Conservation (phyloP, 2,888 invertebrate genomes). For the Apodemia mormo region DNA sequence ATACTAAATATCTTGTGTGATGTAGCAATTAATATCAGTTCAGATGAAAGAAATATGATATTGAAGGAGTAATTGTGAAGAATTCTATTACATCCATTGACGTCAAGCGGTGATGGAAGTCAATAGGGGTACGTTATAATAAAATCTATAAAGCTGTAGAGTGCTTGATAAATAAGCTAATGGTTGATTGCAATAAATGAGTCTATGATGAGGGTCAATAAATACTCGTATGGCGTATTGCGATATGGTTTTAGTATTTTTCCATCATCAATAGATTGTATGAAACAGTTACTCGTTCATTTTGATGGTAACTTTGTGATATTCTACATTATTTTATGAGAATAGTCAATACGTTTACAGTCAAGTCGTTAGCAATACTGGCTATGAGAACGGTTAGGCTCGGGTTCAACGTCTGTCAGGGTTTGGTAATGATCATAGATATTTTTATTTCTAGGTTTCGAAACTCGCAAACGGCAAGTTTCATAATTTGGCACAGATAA, state of each 20-base stretch:
- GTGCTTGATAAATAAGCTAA: conserved; percentile 39
- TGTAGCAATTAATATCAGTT: not conserved
- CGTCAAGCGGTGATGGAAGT: conserved; percentile 60
- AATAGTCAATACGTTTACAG: too few relatives aligned
- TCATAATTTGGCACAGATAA: too few relatives aligned
- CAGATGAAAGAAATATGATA: conserved; percentile 8
- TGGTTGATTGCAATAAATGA: conserved; percentile 40
- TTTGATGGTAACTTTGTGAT: too few relatives aligned
- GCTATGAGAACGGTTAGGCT: too few relatives aligned
- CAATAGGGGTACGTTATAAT: conserved; percentile 57
- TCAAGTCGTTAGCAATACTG: too few relatives aligned
- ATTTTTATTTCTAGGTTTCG: too few relatives aligned
- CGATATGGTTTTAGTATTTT: not conserved
- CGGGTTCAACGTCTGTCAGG: too few relatives aligned
- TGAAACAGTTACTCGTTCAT: not conserved
- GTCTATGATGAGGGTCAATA: conserved; percentile 33
- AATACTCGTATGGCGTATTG: not conserved
- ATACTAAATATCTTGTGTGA: not conserved
- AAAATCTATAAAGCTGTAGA: conserved; percentile 33
- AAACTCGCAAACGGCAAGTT: too few relatives aligned
- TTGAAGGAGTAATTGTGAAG: conserved; percentile 4
- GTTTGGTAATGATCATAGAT: too few relatives aligned
- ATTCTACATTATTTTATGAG: too few relatives aligned
- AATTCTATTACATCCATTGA: conserved; percentile 52
- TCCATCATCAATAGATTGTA: not conserved